phyloP scores from a whole-genome alignment of 2,888 invertebrate species.

The Polydrusus pterygomalis region DNA sequence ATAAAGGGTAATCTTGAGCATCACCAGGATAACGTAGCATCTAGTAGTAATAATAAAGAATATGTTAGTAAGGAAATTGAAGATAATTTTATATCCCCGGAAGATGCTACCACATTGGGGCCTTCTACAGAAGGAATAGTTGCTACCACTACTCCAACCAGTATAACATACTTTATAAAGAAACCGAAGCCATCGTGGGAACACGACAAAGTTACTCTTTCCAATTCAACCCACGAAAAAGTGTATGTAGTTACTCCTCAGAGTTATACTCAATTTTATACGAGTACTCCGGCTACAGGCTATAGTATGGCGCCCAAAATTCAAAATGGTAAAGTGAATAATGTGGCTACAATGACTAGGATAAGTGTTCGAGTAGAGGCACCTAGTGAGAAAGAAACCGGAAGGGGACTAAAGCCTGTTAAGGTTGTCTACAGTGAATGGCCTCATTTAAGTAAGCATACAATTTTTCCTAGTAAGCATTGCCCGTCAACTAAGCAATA shows the following conservation, averaged over 20 bases:
- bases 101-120: background rate
- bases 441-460: slow-evolving; percentile 72
- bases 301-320: slow-evolving; percentile 67
- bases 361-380: slow-evolving; percentile 63
- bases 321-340: slow-evolving; percentile 64
- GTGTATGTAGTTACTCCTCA: slow-evolving; percentile 89
- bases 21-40: slow-evolving; percentile 61
- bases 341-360: slow-evolving; percentile 58
- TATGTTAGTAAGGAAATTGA: slow-evolving; percentile 62
- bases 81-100: slow-evolving; percentile 62
- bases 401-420: slow-evolving; percentile 60
- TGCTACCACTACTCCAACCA: slow-evolving; percentile 49
- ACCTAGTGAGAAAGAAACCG: slow-evolving; percentile 54
- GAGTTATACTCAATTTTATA: slow-evolving; percentile 71
- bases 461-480: background rate
- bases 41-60: slow-evolving; percentile 64
- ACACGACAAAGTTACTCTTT: slow-evolving; percentile 81
- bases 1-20: slow-evolving; percentile 57
- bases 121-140: slow-evolving; percentile 19
- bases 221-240: slow-evolving; percentile 86
- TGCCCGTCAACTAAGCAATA: background rate
- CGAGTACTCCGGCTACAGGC: slow-evolving; percentile 63
- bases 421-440: slow-evolving; percentile 71
- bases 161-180: slow-evolving; percentile 56
- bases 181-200: slow-evolving; percentile 75